Evolutionary conservation across 1,140 invertebrate genomes (phyloP), one percentile per base, ranked within the genome.

Genomic region (Bilobella aurantiaca): DNA sequence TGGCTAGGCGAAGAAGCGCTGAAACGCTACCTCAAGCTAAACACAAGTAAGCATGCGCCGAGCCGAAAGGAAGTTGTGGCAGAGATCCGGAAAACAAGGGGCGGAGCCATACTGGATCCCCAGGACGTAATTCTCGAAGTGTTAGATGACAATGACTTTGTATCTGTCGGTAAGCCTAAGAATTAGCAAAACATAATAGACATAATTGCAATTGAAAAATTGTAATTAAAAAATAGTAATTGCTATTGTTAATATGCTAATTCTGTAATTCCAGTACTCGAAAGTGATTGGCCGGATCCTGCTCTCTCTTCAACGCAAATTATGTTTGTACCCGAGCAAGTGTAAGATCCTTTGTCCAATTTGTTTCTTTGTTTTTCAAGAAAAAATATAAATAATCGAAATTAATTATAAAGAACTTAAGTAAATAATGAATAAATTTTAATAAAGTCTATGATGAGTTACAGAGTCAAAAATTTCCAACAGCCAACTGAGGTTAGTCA

Each of bases 61-160:
- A 73, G 71, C 58, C 75, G 75, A 27, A 73, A 74, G 27, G 78
- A 79, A 64, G 75, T 74, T 3, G 79, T 85, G 12, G 79, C 78
- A 58, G 82, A 84, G 73, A 77, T 86, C 2, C 74, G 84, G 16
- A 84, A 83, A 73, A 83, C 83, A 0, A 76, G 80, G 69, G 84
- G 84, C 3, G 82, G 83, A 1, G 84, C 83, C 12, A 80, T 86
- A 49, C 72, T 86, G 53, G 84, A 86, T 73, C 79, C 79, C 2
- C 79, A 81, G 66, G 85, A 86, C 73, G 14, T 75, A 12, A 78
- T 86, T 31, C 75, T 72, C 58, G 78, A 82, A 61, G 81, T 86
- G 25, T 75, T 86, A 5, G 82, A 84, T 68, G 83, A 86, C 74
- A 82, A 85, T 74, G 85, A 86, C 66, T 85, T 83, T 73, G 82